Conservation (phyloP, 1,140 invertebrate genomes). For the Scaptomyza hsui region DNA sequence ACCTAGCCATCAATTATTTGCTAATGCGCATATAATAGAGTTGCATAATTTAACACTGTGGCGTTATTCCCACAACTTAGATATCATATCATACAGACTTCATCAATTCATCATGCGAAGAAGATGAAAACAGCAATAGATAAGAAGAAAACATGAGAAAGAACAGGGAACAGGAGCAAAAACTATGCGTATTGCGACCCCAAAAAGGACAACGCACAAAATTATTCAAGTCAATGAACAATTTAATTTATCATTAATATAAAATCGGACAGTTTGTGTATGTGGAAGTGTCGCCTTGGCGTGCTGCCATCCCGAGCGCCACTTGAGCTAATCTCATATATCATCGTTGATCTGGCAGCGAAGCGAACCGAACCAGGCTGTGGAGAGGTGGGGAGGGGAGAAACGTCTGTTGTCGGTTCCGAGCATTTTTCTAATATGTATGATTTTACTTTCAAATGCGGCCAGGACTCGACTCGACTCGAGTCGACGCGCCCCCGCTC, state of each 20-base stretch:
- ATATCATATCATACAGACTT: slow-evolving; percentile 28
- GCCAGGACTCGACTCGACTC: slow-evolving; percentile 30
- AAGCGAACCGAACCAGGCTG: slow-evolving; percentile 19
- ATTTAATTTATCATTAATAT: slow-evolving; percentile 83
- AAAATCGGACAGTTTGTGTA: slow-evolving; percentile 72
- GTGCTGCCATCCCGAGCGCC: slow-evolving; percentile 71
- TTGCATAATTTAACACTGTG: slow-evolving; percentile 61
- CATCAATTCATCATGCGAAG: slow-evolving; percentile 71
- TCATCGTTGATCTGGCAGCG: slow-evolving; percentile 65
- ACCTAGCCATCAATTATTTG: slow-evolving; percentile 63
- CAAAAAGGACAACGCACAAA: slow-evolving; percentile 71
- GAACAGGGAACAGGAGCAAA: slow-evolving; percentile 4
- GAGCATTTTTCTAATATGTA: slow-evolving; percentile 75
- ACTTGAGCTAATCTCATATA: slow-evolving; percentile 81
- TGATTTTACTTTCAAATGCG: slow-evolving; percentile 82
- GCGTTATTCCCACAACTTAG: slow-evolving; percentile 25
- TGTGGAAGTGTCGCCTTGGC: slow-evolving; percentile 68
- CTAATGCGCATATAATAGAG: slow-evolving; percentile 73
- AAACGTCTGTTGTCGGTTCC: slow-evolving; percentile 29
- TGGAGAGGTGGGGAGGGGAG: slow-evolving; percentile 11
- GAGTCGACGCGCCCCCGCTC: slow-evolving; percentile 5
- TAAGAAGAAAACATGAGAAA: background rate
- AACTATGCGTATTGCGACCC: slow-evolving; percentile 58
- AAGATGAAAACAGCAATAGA: slow-evolving; percentile 7
- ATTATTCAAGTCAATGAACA: slow-evolving; percentile 83